Evolutionary conservation across 2,888 invertebrate species (phyloP).

Genomic region (Ophioninae sp.): DNA sequence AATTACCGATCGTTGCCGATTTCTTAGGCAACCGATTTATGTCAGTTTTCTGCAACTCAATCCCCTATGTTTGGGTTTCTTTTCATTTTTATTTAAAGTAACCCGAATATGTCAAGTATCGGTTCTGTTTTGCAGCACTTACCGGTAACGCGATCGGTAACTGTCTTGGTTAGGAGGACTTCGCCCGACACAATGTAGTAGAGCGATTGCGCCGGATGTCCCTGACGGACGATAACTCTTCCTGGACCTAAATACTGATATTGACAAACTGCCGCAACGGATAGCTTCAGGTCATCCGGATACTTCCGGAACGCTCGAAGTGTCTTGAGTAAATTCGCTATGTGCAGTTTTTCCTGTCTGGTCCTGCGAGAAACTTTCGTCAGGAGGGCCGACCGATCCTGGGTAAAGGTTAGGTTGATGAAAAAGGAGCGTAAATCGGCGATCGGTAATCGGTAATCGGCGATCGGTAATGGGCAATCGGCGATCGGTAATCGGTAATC

Average conservation of each 20-base stretch:
- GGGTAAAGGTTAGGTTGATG: background rate
- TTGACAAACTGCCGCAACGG: constrained; percentile 84
- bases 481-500: background rate
- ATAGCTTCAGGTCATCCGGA: constrained; percentile 83
- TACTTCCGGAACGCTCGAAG: constrained; percentile 70
- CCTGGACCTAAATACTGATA: constrained; percentile 85
- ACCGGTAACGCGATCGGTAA: constrained; percentile 82
- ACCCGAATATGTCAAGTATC: background rate
- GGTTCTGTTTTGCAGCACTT: background rate
- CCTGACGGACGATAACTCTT: constrained; percentile 85
- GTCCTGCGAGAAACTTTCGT: constrained; percentile 66
- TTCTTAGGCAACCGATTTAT: background rate
- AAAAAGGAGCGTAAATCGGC: background rate
- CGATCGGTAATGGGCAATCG: too few relatives aligned
- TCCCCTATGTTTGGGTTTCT: background rate
- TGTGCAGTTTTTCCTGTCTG: constrained; percentile 64
- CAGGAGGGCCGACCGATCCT: constrained; percentile 75
- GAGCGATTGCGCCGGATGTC: constrained; percentile 83
- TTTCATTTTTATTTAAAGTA: background rate
- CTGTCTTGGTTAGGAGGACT: constrained; percentile 82
- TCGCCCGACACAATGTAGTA: constrained; percentile 87
- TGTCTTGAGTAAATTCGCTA: constrained; percentile 69
- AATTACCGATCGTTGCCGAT: background rate
- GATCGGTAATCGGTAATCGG: background rate
- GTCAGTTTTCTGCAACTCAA: background rate